Evolutionary conservation across 2,113 vertebrate species (phyloP).

Genomic region (Panthera tigris): DNA sequence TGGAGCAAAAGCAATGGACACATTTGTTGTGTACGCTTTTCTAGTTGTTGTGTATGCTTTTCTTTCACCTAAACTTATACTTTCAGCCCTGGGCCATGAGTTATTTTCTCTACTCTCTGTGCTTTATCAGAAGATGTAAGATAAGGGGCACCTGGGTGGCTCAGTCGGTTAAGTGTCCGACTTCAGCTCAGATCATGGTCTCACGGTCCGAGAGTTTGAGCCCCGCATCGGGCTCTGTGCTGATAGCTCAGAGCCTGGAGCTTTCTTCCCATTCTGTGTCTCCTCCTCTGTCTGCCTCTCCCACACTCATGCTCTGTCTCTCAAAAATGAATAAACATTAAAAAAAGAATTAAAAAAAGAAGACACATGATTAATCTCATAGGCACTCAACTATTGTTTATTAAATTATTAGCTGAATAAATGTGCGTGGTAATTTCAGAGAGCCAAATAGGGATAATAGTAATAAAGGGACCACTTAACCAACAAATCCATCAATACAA

Average conservation of each 20-base stretch:
- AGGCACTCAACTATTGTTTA: not conserved
- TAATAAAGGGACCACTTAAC: not conserved
- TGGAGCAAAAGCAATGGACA: not conserved
- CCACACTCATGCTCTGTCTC: too few species aligned
- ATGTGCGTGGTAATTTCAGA: not conserved
- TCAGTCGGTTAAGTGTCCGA: too few species aligned
- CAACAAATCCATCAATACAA: not conserved
- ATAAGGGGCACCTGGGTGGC: too few species aligned
- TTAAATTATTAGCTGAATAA: not conserved
- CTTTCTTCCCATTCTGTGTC: too few species aligned
- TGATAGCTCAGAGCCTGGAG: too few species aligned
- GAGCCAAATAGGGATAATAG: not conserved
- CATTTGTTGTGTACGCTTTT: not conserved
- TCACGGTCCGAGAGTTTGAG: too few species aligned
- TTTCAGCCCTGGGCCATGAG: not conserved
- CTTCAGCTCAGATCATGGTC: too few species aligned
- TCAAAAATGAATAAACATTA: too few species aligned
- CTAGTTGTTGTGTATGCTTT: not conserved
- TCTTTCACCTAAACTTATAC: not conserved
- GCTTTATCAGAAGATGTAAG: not conserved
- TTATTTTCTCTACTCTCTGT: not conserved
- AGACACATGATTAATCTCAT: not conserved
- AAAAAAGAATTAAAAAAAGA: not conserved
- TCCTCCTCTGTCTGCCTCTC: too few species aligned
- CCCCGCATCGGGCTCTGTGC: too few species aligned